Base-by-base conservation (phyloP, 2,113 vertebrate genomes). In the Sardina pilchardus region DNA sequence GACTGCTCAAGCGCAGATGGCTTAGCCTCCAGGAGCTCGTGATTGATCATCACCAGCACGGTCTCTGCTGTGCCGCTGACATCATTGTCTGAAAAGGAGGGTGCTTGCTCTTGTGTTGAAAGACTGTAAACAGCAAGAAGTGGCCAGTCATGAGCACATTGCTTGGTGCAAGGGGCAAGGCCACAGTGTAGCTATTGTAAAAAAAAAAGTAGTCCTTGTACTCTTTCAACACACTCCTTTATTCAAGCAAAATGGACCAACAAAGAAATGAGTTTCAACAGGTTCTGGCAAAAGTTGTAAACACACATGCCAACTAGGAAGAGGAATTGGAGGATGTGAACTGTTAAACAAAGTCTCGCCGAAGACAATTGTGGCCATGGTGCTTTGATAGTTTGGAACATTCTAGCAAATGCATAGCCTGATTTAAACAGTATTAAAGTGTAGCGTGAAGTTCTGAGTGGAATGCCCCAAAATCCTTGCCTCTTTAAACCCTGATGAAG, bases 21-120 rank as follows among this genome's bases (percentile, higher is more conserved):
- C 30, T 14, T 78, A 78, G 71, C 71, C 71, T 78, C 71, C 71
- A 39, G 71, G 71, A 78, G 71, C 71, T 78, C 71, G 1, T 36
- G 71, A 78, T 78, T 30, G 71, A 78, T 78, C 71, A 78, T 36
- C n/a, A 34, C 71, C 71, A 36, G 12, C 34, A 36, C 63, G 16
- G 10, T 14, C 71, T 78, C 71, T 34, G 71, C 71, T 78, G 71
- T 14, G 71, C 30, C 14, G 34, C 30, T 78, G 71, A 78, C 71
- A 14, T 78, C 30, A 34, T 78, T 4, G 26, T 36, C 71, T 78
- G 71, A 34, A 36, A 26, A 71, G 63, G 34, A 16, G 2, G 71
- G 71, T 16, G 30, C 30, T 5, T 14, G 5, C 10, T 78, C 9
- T 4, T 71, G 26, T 34, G 26, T 26, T 34, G 26, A 71, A 71